Conservation (phyloP, 1,140 invertebrate genomes). For the Drosophila malerkotliana region DNA sequence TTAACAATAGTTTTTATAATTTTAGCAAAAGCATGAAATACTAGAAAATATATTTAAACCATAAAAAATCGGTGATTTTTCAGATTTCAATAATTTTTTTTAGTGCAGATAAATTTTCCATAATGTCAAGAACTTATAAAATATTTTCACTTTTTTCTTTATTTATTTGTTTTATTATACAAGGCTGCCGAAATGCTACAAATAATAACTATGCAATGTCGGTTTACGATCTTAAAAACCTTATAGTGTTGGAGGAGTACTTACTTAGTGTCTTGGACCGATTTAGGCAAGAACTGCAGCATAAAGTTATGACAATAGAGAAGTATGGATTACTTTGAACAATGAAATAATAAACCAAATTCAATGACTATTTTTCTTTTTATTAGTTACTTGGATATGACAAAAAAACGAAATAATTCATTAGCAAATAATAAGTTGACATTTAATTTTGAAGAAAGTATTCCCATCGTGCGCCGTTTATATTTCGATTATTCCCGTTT, state of each 20-base stretch:
- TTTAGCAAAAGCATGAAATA: neutral
- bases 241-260: neutral
- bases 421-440: neutral
- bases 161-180: neutral
- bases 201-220: neutral
- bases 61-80: neutral
- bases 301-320: neutral
- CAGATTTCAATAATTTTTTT: neutral
- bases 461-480: neutral
- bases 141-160: neutral
- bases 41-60: neutral
- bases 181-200: neutral
- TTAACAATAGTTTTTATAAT: neutral
- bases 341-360: neutral
- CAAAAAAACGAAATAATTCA: neutral
- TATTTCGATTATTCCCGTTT: neutral
- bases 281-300: neutral
- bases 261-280: neutral
- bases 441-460: neutral
- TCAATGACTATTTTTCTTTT: neutral
- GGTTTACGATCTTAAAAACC: neutral
- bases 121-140: neutral
- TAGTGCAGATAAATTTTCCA: neutral
- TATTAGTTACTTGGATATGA: neutral
- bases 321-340: neutral